Base-by-base conservation (phyloP, 2,113 vertebrate species). In the Lichenostomus cassidix region DNA sequence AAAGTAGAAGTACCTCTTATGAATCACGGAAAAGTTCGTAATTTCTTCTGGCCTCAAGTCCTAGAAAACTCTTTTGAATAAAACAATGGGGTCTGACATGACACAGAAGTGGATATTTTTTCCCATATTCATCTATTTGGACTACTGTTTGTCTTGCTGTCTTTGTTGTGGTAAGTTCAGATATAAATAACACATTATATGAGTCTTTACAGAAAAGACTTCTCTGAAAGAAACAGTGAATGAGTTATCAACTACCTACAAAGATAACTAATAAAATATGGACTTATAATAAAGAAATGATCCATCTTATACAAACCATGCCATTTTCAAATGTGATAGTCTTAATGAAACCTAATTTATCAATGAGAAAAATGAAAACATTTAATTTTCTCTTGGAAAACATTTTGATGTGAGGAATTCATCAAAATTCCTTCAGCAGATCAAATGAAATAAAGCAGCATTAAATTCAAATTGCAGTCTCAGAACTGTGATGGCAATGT, bases 1-100 rank as follows among this genome's bases (percentile, higher is more conserved):
- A 33, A 87, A 80, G 42, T 27, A 62, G 18, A 62, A 31, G 25
- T 24, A 83, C 12, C 7, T 56, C 20, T 64, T 75, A 21, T 20
- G 63, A 76, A 80, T 23, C 27, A 68, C 0, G 1, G 39, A 62
- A n/a, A 17, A 78, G 33, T 47, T 69, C 0, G 59, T 50, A 0
- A 67, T 63, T 41, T 80, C 29, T 70, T 62, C 65, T 58, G 62
- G 42, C 22, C 17, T 76, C 41, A 52, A 19, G 24, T 49, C 15
- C 20, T 37, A 76, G 25, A 17, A 46, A 76, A 76, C 5, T 49
- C 29, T 49, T 4, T 3, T 67, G 19, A 83, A 76, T 21, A 46
- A 49, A 80, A 31, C 39, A 50, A 46, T 50, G 89, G 10, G 28
- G 59, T 50, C 46, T 2, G 7, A 74, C 10, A 29, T 8, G 7